Evolutionary conservation across 1,140 invertebrate species (phyloP), one percentile per base, ranked within the genome.

Genomic region (Meloidogyne exigua): DNA sequence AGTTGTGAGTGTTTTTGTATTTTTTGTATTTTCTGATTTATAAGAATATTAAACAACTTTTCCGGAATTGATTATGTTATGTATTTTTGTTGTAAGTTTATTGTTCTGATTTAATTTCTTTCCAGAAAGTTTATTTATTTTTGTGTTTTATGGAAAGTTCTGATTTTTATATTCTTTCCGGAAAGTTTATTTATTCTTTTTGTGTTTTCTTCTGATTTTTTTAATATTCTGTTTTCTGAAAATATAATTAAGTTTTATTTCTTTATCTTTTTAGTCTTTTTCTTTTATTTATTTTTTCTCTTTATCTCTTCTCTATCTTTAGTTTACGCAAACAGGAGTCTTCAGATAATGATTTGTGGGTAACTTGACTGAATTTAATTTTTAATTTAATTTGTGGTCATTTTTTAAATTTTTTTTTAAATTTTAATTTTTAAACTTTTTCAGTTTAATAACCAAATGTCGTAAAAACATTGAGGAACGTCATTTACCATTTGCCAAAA

Each of bases 401-500:
- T 57, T n/a, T 18, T 9, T 9, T 44, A 15, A 9, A n/a, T 57
- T 57, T 57, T 57, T 57, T 9, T n/a, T 7, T 9, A 57, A 57
- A n/a, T n/a, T 21, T n/a, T n/a, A 57, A 57, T 57, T 57, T 57
- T 57, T 4, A 9, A 57, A n/a, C 5, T 49, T 57, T n/a, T n/a
- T 9, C 49, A 57, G 49, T 57, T 57, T 57, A 44, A 68, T 68
- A 18, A 68, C 66, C 18, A 32, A 15, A n/a, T 23, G 3, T 32
- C 66, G 66, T 23, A 68, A 42, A 32, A 68, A 68, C 21, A 68
- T 68, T n/a, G 66, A 68, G 23, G 63, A 36, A 39, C 65, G 49
- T 9, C 93, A 95, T 79, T 94, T 95, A 83, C 90, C 90, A 69
- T 96, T 93, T 87, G 93, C 93, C 11, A 95, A 96, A 87, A 91